Evolutionary conservation across 2,888 invertebrate species (phyloP).

Genomic region (Digitonthophagus gazella): DNA sequence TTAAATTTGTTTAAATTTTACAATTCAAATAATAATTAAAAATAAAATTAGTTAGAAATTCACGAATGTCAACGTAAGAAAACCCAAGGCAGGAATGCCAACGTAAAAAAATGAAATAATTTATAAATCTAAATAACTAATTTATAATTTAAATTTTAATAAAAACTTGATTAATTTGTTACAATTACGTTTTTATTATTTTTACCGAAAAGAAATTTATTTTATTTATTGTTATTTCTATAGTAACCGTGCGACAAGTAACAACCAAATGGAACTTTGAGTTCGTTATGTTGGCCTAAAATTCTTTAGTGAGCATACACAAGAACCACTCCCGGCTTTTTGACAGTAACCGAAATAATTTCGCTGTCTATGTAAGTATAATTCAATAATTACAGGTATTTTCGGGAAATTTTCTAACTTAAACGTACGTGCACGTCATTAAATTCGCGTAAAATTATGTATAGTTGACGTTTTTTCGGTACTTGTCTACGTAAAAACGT

Average conservation of each 20-base stretch:
- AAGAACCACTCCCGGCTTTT: constrained; percentile 39
- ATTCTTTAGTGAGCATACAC: constrained; percentile 37
- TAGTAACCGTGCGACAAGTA: neutral
- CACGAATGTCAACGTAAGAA: no score
- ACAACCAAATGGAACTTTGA: constrained; percentile 21
- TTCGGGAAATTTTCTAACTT: neutral
- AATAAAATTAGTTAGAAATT: no score
- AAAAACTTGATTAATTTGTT: no score
- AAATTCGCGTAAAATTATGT: neutral
- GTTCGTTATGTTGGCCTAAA: constrained; percentile 33
- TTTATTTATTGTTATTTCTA: constrained; percentile 3
- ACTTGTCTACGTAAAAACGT: constrained; percentile 20
- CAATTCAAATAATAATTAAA: no score
- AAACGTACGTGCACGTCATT: neutral
- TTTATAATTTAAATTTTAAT: no score
- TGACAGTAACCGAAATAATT: constrained; percentile 24
- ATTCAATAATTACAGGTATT: constrained; percentile 1
- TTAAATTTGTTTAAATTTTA: no score
- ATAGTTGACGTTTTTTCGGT: constrained; percentile 7
- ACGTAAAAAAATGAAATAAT: no score
- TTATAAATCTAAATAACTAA: no score
- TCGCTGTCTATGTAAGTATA: constrained; percentile 29
- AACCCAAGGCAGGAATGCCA: no score
- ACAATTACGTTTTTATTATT: no score
- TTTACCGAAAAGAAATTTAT: no score